Evolutionary conservation across 2,113 vertebrate genomes (phyloP).

Genomic region (Dipodomys spectabilis): DNA sequence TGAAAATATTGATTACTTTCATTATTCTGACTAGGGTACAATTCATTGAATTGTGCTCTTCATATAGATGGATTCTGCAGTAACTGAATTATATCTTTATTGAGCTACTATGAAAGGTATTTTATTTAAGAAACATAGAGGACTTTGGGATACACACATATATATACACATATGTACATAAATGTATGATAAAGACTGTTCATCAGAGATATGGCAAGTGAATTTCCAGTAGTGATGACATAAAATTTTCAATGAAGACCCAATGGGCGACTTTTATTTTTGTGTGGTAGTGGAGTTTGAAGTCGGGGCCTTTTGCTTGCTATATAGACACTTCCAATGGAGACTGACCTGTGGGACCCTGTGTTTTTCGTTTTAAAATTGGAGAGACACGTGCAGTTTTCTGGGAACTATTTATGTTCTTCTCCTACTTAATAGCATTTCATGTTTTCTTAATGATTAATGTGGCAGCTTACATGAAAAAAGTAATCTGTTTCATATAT

Average conservation of each 20-base stretch:
- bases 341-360: too few relatives aligned
- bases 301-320: too few relatives aligned
- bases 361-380: neutral
- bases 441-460: neutral
- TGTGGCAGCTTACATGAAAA: neutral
- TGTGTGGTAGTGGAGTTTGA: too few relatives aligned
- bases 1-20: neutral
- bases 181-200: neutral
- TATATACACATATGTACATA: too few relatives aligned
- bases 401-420: neutral
- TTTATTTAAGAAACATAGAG: neutral
- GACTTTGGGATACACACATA: too few relatives aligned
- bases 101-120: neutral
- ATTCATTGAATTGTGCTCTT: neutral
- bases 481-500: neutral
- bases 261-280: neutral
- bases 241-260: neutral
- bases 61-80: neutral
- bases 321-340: too few relatives aligned
- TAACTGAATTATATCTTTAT: neutral
- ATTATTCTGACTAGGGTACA: neutral
- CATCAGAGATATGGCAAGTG: neutral
- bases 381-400: neutral
- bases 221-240: neutral
- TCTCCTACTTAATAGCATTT: neutral